Evolutionary conservation across 1,140 invertebrate genomes (phyloP).

Genomic region (Zaprionus africanus): DNA sequence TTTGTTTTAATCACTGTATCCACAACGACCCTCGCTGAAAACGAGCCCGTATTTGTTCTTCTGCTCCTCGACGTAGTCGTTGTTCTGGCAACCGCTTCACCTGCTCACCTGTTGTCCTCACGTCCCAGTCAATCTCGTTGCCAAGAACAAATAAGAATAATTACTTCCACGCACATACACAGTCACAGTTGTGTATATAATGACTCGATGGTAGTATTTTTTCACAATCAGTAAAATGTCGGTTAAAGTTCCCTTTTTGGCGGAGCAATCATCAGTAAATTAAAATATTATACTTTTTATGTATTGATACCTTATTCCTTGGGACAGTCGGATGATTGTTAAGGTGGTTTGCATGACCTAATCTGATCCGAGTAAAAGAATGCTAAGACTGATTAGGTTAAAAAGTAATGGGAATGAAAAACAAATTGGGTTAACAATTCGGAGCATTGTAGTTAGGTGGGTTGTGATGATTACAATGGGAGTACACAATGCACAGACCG

Average conservation of each 20-base stretch:
- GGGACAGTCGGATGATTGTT: neutral
- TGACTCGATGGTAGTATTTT: conserved; percentile 9
- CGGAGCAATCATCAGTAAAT: neutral
- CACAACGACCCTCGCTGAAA: conserved; percentile 6
- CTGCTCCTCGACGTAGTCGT: conserved; percentile 13
- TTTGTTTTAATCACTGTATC: conserved; percentile 66
- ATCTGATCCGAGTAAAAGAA: neutral
- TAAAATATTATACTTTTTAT: neutral
- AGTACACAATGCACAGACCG: neutral
- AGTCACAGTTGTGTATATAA: conserved; percentile 3
- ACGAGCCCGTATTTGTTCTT: conserved; percentile 16
- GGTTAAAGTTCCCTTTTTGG: neutral
- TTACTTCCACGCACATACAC: neutral
- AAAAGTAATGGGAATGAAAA: neutral
- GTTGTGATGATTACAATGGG: neutral
- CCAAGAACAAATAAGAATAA: conserved; percentile 13
- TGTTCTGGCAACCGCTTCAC: conserved; percentile 13
- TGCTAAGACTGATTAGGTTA: neutral
- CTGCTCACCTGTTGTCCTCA: conserved; percentile 45
- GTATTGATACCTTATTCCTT: neutral
- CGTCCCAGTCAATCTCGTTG: conserved; percentile 24
- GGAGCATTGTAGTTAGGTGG: neutral
- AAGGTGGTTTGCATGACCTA: neutral
- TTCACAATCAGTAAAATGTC: conserved; percentile 8
- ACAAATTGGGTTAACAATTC: neutral